phyloP scores from a whole-genome alignment of 2,113 vertebrate species.

The Phrynocephalus versicolor region DNA sequence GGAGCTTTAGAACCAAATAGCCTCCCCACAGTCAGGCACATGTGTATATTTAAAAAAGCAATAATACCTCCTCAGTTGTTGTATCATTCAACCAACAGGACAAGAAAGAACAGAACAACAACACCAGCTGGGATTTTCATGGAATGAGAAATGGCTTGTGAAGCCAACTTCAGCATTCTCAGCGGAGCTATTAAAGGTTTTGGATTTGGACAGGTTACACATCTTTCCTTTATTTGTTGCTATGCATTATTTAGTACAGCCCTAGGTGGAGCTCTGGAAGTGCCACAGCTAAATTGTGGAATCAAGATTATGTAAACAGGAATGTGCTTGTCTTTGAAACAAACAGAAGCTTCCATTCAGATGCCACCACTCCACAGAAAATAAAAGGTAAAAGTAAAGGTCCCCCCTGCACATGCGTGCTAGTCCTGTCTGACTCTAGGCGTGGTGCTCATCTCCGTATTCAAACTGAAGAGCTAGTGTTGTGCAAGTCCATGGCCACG shows the following conservation, averaged over 20 bases:
- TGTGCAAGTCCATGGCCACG: too few relatives aligned
- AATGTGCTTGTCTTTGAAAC: slow-evolving; percentile 38
- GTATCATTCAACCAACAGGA: slow-evolving; percentile 58
- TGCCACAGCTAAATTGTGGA: slow-evolving; percentile 37
- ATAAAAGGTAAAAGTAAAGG: too few relatives aligned
- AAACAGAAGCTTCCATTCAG: background rate
- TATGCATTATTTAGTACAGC: slow-evolving; percentile 33
- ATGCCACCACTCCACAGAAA: background rate
- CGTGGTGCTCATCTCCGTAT: too few relatives aligned
- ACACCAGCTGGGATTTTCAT: background rate
- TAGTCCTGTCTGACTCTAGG: too few relatives aligned
- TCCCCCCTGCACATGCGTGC: too few relatives aligned
- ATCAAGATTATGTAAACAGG: slow-evolving; percentile 56
- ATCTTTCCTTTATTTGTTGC: slow-evolving; percentile 35
- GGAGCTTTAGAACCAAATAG: slow-evolving; percentile 37
- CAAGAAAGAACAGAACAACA: slow-evolving; percentile 53
- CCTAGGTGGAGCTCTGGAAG: slow-evolving; percentile 20
- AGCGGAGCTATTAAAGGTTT: slow-evolving; percentile 18
- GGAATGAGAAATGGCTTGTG: slow-evolving; percentile 14
- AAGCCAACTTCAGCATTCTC: slow-evolving; percentile 5
- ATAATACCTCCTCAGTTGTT: slow-evolving; percentile 47
- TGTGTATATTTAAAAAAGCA: slow-evolving; percentile 15
- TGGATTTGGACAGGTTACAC: slow-evolving; percentile 25
- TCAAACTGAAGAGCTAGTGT: too few relatives aligned
- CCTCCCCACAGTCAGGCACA: slow-evolving; percentile 11